Percentiles rank a stretch among this genome's conserved stretches.
Conservation (phyloP, 2,888 invertebrate species). For the Hirtodrosophila trivittata region DNA sequence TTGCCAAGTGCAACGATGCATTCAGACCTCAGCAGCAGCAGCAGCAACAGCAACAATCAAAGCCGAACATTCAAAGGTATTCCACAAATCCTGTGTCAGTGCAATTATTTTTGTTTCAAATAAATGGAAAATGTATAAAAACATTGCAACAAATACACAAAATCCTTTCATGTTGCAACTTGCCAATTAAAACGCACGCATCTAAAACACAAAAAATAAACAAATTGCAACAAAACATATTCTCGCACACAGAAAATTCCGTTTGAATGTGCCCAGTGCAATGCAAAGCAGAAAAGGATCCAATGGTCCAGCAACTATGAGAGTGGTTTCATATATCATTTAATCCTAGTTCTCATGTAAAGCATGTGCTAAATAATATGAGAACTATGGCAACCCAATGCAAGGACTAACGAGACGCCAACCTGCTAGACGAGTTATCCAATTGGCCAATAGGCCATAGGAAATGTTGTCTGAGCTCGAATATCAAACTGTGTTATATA, state of each 20-base stretch:
- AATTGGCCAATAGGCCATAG: too few relatives aligned
- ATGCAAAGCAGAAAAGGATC: slow-evolving; percentile 23
- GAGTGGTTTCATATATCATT: not conserved
- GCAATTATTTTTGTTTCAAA: slow-evolving; percentile 65
- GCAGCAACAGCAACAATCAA: slow-evolving; percentile 49
- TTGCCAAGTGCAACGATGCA: slow-evolving; percentile 66
- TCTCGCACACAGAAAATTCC: slow-evolving; percentile 10
- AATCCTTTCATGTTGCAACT: slow-evolving; percentile 30
- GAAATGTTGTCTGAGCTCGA: too few relatives aligned
- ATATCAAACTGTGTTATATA: too few relatives aligned
- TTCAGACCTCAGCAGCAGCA: slow-evolving; percentile 47
- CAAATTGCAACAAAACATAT: slow-evolving; percentile 23
- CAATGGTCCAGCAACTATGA: slow-evolving; percentile 13
- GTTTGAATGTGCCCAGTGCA: slow-evolving; percentile 20
- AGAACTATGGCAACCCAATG: too few relatives aligned
- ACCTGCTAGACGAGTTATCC: too few relatives aligned
- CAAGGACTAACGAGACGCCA: too few relatives aligned
- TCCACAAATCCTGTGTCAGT: slow-evolving; percentile 33
- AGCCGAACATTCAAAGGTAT: slow-evolving; percentile 54
- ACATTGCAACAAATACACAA: slow-evolving; percentile 38
- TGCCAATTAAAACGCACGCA: slow-evolving; percentile 56
- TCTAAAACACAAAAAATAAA: slow-evolving; percentile 22
- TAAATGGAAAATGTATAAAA: slow-evolving; percentile 26
- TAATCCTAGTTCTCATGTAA: too few relatives aligned
- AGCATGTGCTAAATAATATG: too few relatives aligned